These are phyloP conservation scores for Aegithalos caudatus DNA, from an alignment of 2,113 vertebrate genomes.

Conservation along the genomic window DNA sequence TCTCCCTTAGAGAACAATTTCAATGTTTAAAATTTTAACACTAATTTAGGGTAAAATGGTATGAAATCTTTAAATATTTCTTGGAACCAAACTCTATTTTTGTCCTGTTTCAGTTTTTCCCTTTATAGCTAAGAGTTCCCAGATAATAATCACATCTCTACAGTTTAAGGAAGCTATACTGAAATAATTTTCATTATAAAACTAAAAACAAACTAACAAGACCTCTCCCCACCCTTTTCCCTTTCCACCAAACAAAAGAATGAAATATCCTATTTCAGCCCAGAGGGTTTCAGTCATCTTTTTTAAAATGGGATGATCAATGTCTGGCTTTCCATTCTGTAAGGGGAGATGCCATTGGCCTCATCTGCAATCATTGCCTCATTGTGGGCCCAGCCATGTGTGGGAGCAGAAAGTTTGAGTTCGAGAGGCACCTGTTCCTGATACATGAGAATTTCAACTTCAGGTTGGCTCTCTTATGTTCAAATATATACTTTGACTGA, in stretches of 20 bases:
- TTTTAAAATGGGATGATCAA: not conserved
- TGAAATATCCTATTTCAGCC: not conserved
- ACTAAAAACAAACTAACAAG: not conserved
- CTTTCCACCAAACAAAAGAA: not conserved
- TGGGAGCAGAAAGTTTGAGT: not conserved
- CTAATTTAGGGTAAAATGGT: not conserved
- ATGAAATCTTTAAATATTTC: not conserved
- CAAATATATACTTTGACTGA: not conserved
- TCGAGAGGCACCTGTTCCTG: not conserved
- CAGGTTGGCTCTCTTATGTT: not conserved
- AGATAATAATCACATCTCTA: not conserved
- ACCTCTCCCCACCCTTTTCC: not conserved
- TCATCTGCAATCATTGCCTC: accelerated
- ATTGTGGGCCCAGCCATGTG: not conserved
- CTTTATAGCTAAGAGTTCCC: not conserved
- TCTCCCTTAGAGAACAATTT: not conserved
- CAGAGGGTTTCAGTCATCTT: not conserved
- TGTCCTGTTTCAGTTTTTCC: not conserved
- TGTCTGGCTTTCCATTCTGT: not conserved
- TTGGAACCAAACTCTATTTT: not conserved
- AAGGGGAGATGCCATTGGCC: not conserved
- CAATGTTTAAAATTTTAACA: not conserved
- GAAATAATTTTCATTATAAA: not conserved
- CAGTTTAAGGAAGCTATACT: not conserved
- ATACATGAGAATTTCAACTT: not conserved